Conservation (phyloP, 2,888 invertebrate genomes). For the Aricia artaxerxes region DNA sequence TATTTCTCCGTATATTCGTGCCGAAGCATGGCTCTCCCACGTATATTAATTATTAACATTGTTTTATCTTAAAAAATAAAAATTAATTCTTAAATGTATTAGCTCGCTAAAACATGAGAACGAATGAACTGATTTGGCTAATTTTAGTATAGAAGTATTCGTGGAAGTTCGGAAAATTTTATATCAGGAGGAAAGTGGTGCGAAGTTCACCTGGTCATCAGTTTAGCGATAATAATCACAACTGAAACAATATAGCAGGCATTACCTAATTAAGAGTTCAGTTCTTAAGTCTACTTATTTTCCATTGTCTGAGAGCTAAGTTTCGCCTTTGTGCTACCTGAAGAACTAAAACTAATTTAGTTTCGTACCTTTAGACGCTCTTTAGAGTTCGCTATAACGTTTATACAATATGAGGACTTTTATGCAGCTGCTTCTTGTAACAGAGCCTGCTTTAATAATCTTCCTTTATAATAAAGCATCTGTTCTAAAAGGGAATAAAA, state of each 20-base stretch:
- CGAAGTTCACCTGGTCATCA: neutral
- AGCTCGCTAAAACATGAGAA: too few relatives aligned
- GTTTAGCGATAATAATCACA: constrained; percentile 20
- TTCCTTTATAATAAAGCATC: neutral
- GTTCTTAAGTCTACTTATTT: constrained; percentile 19
- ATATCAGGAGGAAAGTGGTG: neutral
- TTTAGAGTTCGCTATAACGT: neutral
- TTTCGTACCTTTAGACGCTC: constrained; percentile 16
- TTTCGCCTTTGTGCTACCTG: constrained; percentile 18
- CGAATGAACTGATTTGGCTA: too few relatives aligned
- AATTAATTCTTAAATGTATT: too few relatives aligned
- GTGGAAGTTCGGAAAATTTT: too few relatives aligned
- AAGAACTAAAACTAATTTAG: constrained; percentile 21
- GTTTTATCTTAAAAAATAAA: too few relatives aligned
- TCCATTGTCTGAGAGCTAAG: constrained; percentile 19
- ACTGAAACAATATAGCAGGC: neutral
- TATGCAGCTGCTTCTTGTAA: neutral
- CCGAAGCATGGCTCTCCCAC: too few relatives aligned
- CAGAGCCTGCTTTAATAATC: neutral
- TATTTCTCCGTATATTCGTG: too few relatives aligned
- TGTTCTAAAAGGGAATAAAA: too few relatives aligned
- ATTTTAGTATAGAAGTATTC: too few relatives aligned
- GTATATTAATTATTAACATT: too few relatives aligned
- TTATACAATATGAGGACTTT: neutral
- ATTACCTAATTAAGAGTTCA: constrained; percentile 21